These are phyloP conservation scores for Drosophila pullipes DNA, from an alignment of 2,888 invertebrate species.

Conservation along the genomic window DNA sequence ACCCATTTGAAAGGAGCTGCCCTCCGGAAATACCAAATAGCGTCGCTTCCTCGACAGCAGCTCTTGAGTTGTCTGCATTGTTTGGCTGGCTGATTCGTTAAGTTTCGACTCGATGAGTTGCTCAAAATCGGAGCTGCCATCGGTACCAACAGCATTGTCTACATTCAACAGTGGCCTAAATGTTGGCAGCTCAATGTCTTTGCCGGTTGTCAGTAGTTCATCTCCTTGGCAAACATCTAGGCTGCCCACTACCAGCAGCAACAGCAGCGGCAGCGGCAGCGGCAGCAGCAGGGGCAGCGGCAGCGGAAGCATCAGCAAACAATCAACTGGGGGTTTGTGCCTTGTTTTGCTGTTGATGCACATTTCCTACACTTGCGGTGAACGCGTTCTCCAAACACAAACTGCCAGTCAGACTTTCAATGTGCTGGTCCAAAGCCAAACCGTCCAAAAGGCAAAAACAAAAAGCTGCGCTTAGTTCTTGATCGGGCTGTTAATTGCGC, in stretches of 20 bases:
- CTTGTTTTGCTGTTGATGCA: slow-evolving; percentile 37
- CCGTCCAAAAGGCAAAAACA: slow-evolving; percentile 19
- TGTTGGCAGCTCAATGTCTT: slow-evolving; percentile 42
- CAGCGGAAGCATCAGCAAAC: slow-evolving; percentile 22
- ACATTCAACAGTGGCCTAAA: slow-evolving; percentile 17
- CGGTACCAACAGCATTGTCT: slow-evolving; percentile 23
- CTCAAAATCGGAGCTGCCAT: slow-evolving; percentile 47
- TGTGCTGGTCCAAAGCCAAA: slow-evolving; percentile 32
- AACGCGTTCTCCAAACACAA: slow-evolving; percentile 60
- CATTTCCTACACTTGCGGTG: slow-evolving; percentile 63
- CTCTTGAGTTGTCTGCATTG: slow-evolving; percentile 55
- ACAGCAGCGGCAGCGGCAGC: neutral
- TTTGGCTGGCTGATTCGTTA: slow-evolving; percentile 48
- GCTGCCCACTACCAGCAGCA: neutral
- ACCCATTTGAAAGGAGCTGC: slow-evolving; percentile 86
- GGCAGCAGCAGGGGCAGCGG: neutral
- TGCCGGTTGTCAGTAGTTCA: slow-evolving; percentile 39
- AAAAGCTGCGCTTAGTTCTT: slow-evolving; percentile 39
- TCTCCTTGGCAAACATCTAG: slow-evolving; percentile 28
- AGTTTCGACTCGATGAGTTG: slow-evolving; percentile 64
- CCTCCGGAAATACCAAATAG: slow-evolving; percentile 86
- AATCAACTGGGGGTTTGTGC: slow-evolving; percentile 11
- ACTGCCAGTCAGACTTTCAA: slow-evolving; percentile 56
- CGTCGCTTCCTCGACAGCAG: slow-evolving; percentile 85
- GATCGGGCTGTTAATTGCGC: slow-evolving; percentile 65